Evolutionary conservation across 2,888 invertebrate genomes (phyloP).

Genomic region (Exephanes ischioxanthus): DNA sequence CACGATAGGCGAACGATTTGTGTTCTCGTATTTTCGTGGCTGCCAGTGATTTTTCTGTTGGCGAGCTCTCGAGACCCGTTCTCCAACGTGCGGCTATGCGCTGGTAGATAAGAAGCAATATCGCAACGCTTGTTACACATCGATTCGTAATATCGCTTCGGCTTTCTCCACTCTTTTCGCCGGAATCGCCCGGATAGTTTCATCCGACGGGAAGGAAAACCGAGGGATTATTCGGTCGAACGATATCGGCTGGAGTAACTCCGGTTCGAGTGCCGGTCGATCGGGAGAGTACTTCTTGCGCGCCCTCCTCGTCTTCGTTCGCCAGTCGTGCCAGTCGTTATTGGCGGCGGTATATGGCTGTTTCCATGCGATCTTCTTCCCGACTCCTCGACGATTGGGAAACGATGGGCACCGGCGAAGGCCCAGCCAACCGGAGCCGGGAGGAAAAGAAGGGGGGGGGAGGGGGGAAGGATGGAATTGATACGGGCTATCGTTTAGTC

Average conservation of each 20-base stretch:
- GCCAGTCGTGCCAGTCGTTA: conserved; percentile 18
- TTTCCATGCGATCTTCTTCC: conserved; percentile 15
- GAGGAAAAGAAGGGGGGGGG: conserved; percentile 1
- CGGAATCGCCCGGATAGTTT: conserved; percentile 40
- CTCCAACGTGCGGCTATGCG: conserved; percentile 2
- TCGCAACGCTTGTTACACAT: conserved; percentile 63
- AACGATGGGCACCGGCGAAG: conserved; percentile 15
- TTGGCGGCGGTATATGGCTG: conserved; percentile 9
- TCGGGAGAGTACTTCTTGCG: conserved; percentile 38
- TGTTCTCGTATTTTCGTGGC: conserved; percentile 10
- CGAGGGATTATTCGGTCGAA: conserved; percentile 74
- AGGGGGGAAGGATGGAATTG: conserved; percentile 46
- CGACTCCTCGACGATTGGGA: conserved; percentile 11
- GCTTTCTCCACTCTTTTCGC: conserved; percentile 27
- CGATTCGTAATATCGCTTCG: conserved; percentile 54
- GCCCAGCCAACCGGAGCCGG: conserved; percentile 14
- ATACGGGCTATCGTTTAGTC: conserved; percentile 58
- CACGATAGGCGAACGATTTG: conserved; percentile 14
- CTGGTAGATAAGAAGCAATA: conserved; percentile 56
- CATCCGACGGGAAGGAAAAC: conserved; percentile 45
- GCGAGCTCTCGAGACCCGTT: conserved; percentile 9
- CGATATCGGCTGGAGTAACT: conserved; percentile 70
- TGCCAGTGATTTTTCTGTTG: conserved; percentile 22
- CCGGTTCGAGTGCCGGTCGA: conserved; percentile 59
- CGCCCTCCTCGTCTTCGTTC: conserved; percentile 9